Evolutionary conservation across 2,888 invertebrate genomes (phyloP).

Genomic region (Drosophila pegasa): DNA sequence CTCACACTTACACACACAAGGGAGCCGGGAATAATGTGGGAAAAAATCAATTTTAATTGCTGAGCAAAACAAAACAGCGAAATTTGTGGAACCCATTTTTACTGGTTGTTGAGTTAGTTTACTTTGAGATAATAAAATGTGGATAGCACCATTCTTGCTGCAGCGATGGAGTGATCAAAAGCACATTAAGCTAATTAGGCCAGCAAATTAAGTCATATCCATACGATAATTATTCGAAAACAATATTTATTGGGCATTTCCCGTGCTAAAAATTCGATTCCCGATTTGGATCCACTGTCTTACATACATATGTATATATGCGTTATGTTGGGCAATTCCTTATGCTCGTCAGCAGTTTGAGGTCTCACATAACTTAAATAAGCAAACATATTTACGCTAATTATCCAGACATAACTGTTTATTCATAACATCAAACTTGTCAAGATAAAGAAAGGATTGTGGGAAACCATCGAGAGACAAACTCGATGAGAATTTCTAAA

Average conservation of each 20-base stretch:
- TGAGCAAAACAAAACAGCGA: conserved; percentile 43
- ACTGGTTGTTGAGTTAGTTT: conserved; percentile 16
- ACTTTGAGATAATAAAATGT: background rate
- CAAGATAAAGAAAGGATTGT: background rate
- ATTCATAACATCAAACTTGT: background rate
- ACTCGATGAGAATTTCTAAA: background rate
- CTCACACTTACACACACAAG: background rate
- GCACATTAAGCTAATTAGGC: background rate
- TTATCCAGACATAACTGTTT: background rate
- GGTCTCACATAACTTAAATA: background rate
- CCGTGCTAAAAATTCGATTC: background rate
- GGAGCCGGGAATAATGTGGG: conserved; percentile 20
- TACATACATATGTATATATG: too few species aligned
- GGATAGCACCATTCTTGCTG: background rate
- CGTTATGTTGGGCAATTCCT: background rate
- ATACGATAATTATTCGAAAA: background rate
- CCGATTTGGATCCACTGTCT: too few species aligned
- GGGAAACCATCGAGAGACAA: background rate
- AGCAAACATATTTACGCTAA: background rate
- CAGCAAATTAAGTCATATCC: background rate
- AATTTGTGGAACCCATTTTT: conserved; percentile 17
- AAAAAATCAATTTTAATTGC: conserved; percentile 68
- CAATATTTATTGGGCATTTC: background rate
- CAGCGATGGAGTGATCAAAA: background rate
- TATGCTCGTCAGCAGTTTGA: background rate